Percentiles rank a stretch among this genome's conserved stretches.
phyloP scores from a whole-genome alignment of 2,113 vertebrate species.

The Butorides virescens region DNA sequence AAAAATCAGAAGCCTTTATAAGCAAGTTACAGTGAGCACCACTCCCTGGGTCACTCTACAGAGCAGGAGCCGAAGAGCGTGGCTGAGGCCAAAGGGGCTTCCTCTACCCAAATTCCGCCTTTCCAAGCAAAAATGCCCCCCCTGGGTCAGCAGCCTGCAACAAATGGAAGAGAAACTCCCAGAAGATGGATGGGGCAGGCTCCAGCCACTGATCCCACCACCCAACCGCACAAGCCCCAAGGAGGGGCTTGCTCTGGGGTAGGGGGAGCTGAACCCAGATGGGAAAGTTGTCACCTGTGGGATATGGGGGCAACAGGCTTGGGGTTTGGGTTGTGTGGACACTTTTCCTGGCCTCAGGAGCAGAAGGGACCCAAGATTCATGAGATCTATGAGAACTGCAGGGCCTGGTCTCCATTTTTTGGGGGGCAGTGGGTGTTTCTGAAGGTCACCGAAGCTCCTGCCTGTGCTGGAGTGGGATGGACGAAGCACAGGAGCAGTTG shows the following conservation, averaged over 20 bases:
- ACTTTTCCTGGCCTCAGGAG: neutral
- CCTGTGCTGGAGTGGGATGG: neutral
- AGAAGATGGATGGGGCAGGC: neutral
- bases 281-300: neutral
- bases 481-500: neutral
- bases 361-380: neutral
- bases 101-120: accelerated
- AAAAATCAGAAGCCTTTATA: neutral
- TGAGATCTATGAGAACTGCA: neutral
- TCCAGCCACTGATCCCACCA: neutral
- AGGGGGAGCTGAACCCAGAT: neutral
- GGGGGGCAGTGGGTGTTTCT: neutral
- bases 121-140: neutral
- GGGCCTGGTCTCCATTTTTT: neutral
- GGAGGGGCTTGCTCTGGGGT: neutral
- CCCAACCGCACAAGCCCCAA: neutral
- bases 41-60: neutral
- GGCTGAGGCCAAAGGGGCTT: neutral
- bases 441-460: neutral
- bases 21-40: neutral
- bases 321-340: neutral
- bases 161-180: neutral
- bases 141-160: neutral
- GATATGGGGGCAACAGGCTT: accelerated
- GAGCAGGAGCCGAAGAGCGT: neutral